These are phyloP conservation scores for Andrena bicolor DNA, from an alignment of 2,888 invertebrate species.

Conservation along the genomic window DNA sequence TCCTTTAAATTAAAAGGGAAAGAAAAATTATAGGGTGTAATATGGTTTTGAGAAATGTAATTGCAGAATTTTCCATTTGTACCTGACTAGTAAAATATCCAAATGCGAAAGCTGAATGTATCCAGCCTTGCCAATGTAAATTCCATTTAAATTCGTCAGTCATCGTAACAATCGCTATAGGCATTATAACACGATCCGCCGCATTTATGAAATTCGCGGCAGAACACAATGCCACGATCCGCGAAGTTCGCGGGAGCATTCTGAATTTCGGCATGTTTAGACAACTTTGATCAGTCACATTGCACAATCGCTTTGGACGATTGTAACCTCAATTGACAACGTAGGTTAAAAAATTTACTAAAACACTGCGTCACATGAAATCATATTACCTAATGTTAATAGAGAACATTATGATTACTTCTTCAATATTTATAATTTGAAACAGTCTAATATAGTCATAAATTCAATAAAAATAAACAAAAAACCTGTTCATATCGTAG, in stretches of 20 bases:
- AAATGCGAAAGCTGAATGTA: conserved; percentile 91
- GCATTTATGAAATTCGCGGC: conserved; percentile 92
- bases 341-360: not conserved
- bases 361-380: not conserved
- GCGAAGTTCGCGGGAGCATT: conserved; percentile 86
- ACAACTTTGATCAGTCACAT: conserved; percentile 53
- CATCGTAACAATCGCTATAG: conserved; percentile 91
- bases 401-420: conserved; percentile 9
- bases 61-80: conserved; percentile 40
- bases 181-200: conserved; percentile 92
- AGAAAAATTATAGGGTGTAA: not conserved
- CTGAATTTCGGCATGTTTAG: conserved; percentile 84
- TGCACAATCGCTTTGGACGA: conserved; percentile 16
- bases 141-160: conserved; percentile 90
- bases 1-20: not conserved
- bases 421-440: not conserved
- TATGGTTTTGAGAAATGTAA: not conserved
- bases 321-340: conserved; percentile 39
- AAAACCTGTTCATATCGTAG: conserved; percentile 32
- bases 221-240: conserved; percentile 89
- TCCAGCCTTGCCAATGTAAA: conserved; percentile 91
- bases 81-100: conserved; percentile 92
- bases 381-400: not conserved
- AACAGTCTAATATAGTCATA: conserved; percentile 16
- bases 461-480: conserved; percentile 19